Conservation (phyloP, 2,113 vertebrate species). For the Calypte anna region DNA sequence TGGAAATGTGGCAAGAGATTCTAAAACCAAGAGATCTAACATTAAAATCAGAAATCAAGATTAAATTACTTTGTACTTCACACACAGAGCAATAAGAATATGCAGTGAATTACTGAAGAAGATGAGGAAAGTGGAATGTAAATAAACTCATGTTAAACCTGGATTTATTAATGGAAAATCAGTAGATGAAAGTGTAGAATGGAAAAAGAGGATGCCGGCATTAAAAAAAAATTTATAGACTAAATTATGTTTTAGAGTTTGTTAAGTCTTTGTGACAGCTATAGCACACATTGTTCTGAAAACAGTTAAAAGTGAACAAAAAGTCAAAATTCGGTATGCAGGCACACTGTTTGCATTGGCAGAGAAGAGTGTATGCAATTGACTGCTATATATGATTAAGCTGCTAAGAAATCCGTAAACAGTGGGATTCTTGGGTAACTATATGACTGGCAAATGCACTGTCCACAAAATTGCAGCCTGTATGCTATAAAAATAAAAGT, state of each 20-base stretch:
- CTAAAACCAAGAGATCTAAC: background rate
- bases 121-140: background rate
- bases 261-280: background rate
- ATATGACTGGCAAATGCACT: background rate
- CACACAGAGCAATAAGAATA: background rate
- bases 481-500: background rate
- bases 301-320: background rate
- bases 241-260: background rate
- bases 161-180: background rate
- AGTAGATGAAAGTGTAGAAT: background rate
- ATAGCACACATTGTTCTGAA: background rate
- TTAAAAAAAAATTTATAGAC: background rate
- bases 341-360: background rate
- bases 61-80: background rate
- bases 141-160: background rate
- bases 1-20: background rate
- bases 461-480: background rate
- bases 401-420: background rate
- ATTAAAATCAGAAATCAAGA: background rate
- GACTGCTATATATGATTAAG: background rate
- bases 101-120: background rate
- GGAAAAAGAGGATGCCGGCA: background rate
- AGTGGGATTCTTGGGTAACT: background rate
- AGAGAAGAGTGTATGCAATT: background rate
- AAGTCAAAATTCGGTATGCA: background rate